Evolutionary conservation across 64 coral and sea anemone species (phyloP).

Genomic region (Montipora cactus): DNA sequence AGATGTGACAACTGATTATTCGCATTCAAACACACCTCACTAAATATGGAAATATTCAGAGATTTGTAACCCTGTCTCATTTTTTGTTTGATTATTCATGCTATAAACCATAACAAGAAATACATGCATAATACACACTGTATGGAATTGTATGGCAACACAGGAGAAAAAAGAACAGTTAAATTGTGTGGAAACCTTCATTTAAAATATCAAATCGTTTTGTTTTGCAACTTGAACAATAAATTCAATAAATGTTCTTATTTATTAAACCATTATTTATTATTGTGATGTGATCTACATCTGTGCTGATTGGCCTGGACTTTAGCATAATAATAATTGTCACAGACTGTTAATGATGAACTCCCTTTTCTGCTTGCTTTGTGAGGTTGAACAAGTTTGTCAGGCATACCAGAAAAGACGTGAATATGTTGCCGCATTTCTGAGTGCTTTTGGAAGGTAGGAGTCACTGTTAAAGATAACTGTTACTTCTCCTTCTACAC

Average conservation of each 20-base stretch:
- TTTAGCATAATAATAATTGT: too few species aligned
- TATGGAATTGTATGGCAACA: background rate
- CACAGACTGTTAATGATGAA: too few species aligned
- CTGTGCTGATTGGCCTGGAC: too few species aligned
- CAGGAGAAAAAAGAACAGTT: background rate
- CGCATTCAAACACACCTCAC: too few species aligned
- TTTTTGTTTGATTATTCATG: background rate
- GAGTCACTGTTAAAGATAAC: background rate
- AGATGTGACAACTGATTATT: too few species aligned
- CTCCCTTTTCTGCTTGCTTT: background rate
- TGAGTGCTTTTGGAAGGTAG: slow-evolving; percentile 89
- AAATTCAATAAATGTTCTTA: too few species aligned
- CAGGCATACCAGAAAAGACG: slow-evolving; percentile 67
- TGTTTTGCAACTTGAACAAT: background rate
- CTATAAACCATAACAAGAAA: background rate
- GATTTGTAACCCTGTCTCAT: too few species aligned
- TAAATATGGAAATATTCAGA: too few species aligned
- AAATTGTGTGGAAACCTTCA: background rate
- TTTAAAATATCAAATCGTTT: background rate
- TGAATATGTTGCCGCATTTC: slow-evolving; percentile 81
- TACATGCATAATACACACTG: background rate
- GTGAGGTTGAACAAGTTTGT: slow-evolving; percentile 78
- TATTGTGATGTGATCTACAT: too few species aligned
- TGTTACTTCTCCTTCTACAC: too few species aligned
- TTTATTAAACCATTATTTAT: too few species aligned